Evolutionary conservation across 1,140 invertebrate genomes (phyloP).

Genomic region (Babylonia areolata): DNA sequence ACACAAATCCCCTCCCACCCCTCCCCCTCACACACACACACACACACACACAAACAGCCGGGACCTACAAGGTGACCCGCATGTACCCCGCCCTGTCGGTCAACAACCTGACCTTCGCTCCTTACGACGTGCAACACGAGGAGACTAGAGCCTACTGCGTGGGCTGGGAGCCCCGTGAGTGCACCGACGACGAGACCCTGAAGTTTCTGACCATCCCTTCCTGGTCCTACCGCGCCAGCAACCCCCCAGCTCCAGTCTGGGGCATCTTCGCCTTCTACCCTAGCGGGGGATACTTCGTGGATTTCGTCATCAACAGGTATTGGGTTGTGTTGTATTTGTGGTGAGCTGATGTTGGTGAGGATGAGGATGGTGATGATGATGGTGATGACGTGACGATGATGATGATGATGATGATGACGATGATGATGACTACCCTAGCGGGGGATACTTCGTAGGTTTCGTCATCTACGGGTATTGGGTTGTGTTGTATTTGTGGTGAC

Average conservation of each 20-base stretch:
- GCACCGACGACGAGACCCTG: neutral
- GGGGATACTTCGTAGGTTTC: conserved; percentile 4
- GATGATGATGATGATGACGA: too few species aligned
- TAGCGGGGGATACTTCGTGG: neutral
- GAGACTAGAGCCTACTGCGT: neutral
- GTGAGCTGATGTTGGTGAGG: too few species aligned
- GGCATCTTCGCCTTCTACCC: conserved; percentile 14
- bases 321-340: too few species aligned
- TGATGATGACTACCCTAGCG: conserved; percentile 14
- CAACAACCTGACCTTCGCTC: neutral
- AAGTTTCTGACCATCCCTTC: neutral
- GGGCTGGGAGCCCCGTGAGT: neutral
- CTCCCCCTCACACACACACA: too few species aligned
- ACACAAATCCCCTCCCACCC: too few species aligned
- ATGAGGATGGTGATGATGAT: too few species aligned
- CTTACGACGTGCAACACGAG: conserved; percentile 13
- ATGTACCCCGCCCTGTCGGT: neutral
- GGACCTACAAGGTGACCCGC: neutral
- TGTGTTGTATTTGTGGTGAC: too few species aligned
- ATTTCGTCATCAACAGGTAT: conserved; percentile 29
- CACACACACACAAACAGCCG: too few species aligned
- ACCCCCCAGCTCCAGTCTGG: conserved; percentile 1
- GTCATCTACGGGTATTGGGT: conserved; percentile 22
- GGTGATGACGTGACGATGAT: too few species aligned
- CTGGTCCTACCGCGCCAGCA: neutral